Evolutionary conservation across 2,113 vertebrate species (phyloP).

Genomic region (Leptobrachium leishanense): DNA sequence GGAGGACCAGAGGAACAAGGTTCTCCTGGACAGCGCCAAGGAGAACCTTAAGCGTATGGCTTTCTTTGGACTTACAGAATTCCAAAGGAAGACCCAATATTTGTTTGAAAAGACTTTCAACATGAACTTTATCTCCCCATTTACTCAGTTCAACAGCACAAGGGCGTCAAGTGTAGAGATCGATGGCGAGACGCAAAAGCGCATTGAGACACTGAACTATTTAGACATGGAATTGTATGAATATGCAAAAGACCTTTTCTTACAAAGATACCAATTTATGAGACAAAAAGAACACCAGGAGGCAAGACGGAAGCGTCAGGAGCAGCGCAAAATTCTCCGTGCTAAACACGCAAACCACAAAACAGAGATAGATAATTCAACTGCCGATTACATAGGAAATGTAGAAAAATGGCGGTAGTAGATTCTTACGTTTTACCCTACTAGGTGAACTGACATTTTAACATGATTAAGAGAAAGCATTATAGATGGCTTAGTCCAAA

Average conservation of each 20-base stretch:
- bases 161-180: conserved; percentile 91
- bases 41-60: conserved; percentile 92
- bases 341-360: conserved; percentile 59
- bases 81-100: conserved; percentile 96
- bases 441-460: conserved; percentile 17
- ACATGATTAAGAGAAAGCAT: neutral
- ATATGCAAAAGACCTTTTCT: conserved; percentile 92
- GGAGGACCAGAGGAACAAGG: conserved; percentile 83
- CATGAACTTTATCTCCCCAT: conserved; percentile 90
- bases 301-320: conserved; percentile 83
- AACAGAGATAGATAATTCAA: conserved; percentile 58
- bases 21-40: conserved; percentile 92
- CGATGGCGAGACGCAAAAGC: conserved; percentile 77
- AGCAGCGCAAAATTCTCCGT: conserved; percentile 76
- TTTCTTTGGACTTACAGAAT: conserved; percentile 94
- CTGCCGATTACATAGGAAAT: conserved; percentile 84
- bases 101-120: conserved; percentile 94
- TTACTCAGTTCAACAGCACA: conserved; percentile 95
- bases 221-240: conserved; percentile 93
- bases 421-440: conserved; percentile 6
- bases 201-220: conserved; percentile 85
- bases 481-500: conserved; percentile 41
- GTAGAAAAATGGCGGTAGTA: conserved; percentile 87
- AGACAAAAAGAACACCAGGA: conserved; percentile 91
- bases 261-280: conserved; percentile 93